Conservation (phyloP, 2,113 vertebrate species). For the Dromas ardeola region DNA sequence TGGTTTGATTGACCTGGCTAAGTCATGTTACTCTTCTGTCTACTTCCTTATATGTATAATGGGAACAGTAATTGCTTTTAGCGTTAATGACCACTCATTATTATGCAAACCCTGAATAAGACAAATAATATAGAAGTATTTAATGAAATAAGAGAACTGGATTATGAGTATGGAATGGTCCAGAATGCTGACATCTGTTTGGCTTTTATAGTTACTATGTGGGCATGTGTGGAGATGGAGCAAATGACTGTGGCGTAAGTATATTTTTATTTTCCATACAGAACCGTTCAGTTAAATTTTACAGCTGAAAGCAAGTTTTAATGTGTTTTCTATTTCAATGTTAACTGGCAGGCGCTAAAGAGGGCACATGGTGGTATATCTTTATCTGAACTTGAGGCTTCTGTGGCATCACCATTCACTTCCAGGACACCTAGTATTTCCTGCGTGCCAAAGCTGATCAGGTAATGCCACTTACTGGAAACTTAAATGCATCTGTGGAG, state of each 20-base stretch:
- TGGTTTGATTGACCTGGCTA: not conserved
- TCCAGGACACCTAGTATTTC: slow-evolving; percentile 94
- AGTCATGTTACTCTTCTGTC: not conserved
- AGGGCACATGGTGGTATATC: slow-evolving; percentile 95
- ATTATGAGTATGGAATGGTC: not conserved
- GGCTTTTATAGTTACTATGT: slow-evolving; percentile 88
- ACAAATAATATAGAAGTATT: not conserved
- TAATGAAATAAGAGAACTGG: not conserved
- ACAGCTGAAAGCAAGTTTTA: not conserved
- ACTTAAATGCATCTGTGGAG: not conserved
- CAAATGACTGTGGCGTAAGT: slow-evolving; percentile 98
- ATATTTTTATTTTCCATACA: not conserved
- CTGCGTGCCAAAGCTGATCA: slow-evolving; percentile 97
- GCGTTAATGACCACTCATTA: not conserved
- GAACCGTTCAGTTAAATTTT: not conserved
- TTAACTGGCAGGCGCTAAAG: slow-evolving; percentile 86
- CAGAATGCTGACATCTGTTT: slow-evolving; percentile 13
- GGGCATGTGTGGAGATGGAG: slow-evolving; percentile 97
- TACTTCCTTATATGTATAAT: not conserved
- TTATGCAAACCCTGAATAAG: not conserved
- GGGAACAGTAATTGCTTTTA: not conserved
- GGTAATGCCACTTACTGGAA: slow-evolving; percentile 71
- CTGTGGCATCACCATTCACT: slow-evolving; percentile 97
- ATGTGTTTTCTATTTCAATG: not conserved
- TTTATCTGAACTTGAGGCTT: slow-evolving; percentile 95